Conservation (phyloP, 2,797 vertebrate genomes). For the Steatocranus sp. region DNA sequence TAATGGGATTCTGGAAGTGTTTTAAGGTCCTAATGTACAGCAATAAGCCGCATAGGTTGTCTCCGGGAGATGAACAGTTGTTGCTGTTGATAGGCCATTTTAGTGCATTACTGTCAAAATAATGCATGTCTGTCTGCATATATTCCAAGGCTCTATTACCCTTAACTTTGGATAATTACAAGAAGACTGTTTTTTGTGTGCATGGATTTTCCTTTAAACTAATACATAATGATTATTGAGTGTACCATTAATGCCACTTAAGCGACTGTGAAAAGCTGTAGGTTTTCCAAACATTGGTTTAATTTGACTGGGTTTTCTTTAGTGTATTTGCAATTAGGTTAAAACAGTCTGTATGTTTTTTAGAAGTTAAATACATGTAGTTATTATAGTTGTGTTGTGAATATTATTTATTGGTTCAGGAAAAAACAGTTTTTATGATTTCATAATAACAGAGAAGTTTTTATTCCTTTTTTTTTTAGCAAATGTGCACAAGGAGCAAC, state of each 20-base stretch:
- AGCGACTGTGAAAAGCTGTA: not conserved
- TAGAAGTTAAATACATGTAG: not conserved
- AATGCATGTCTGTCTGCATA: constrained; percentile 76
- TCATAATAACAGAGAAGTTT: not conserved
- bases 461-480: not conserved
- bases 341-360: not conserved
- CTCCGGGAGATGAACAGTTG: constrained; percentile 74
- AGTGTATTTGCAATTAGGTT: not conserved
- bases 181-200: constrained; percentile 16
- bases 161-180: constrained; percentile 67
- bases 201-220: constrained; percentile 23
- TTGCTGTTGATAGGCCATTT: constrained; percentile 79
- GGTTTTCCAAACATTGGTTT: not conserved
- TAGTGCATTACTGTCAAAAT: constrained; percentile 82
- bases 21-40: constrained; percentile 81
- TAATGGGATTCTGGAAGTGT: constrained; percentile 73
- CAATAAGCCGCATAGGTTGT: constrained; percentile 77
- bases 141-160: constrained; percentile 52
- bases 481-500: not conserved
- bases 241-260: constrained; percentile 28
- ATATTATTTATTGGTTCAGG: not conserved
- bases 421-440: not conserved
- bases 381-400: not conserved
- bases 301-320: not conserved
- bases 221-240: constrained; percentile 36